A percentile compares a stretch with the other conserved stretches of the same genome.
phyloP scores from a whole-genome alignment of 2,888 invertebrate genomes.

The Allophyes oxyacanthae region DNA sequence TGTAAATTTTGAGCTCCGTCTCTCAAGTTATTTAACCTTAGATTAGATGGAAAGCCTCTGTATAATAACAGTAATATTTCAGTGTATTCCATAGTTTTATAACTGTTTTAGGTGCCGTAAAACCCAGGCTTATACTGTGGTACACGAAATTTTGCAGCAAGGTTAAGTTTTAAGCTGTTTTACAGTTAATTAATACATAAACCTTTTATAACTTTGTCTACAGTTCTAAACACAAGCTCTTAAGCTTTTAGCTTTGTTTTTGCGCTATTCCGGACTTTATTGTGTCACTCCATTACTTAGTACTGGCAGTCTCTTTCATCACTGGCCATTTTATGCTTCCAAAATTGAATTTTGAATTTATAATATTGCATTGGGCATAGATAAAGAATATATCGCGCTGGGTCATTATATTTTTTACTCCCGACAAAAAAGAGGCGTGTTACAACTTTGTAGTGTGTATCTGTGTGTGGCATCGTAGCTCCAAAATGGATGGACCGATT shows the following conservation, averaged over 20 bases:
- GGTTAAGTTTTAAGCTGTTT: slow-evolving; percentile 23
- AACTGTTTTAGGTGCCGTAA: slow-evolving; percentile 26
- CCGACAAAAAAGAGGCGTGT: too few species aligned
- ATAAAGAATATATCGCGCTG: too few species aligned
- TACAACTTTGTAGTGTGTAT: too few species aligned
- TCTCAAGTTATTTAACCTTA: slow-evolving; percentile 46
- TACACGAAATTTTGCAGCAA: slow-evolving; percentile 33
- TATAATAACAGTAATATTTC: slow-evolving; percentile 49
- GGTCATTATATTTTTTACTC: too few species aligned
- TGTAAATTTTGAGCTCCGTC: slow-evolving; percentile 52
- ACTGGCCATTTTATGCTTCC: too few species aligned
- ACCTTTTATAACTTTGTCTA: slow-evolving; percentile 36
- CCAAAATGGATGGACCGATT: too few species aligned
- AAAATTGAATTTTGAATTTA: too few species aligned
- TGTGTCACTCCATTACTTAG: too few species aligned
- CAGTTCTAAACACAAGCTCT: slow-evolving; percentile 20
- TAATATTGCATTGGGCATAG: too few species aligned
- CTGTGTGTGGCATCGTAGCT: too few species aligned
- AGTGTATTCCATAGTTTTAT: slow-evolving; percentile 45
- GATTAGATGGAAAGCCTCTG: slow-evolving; percentile 38
- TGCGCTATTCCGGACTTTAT: too few species aligned
- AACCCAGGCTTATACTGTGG: slow-evolving; percentile 19
- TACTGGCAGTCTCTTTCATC: too few species aligned
- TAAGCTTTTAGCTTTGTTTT: slow-evolving; percentile 26
- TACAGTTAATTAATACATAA: slow-evolving; percentile 40